A percentile compares a stretch with the other conserved stretches of the same genome.
These are phyloP conservation scores for Amiota communis DNA, from an alignment of 2,888 invertebrate species.

Conservation along the genomic window DNA sequence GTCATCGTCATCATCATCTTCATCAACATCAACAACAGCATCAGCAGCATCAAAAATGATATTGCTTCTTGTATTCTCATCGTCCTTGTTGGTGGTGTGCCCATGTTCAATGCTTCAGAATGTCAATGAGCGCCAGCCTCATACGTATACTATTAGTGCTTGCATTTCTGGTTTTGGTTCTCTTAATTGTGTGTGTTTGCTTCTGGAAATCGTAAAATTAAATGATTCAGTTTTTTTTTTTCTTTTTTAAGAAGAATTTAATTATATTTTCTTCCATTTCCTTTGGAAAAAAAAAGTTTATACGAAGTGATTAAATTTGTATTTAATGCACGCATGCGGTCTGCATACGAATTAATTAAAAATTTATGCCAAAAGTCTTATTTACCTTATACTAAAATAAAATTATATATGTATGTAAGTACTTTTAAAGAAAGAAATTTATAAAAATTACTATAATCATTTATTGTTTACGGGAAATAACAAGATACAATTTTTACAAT, in stretches of 20 bases:
- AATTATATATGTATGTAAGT: no score
- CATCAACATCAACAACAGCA: neutral
- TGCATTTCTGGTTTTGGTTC: neutral
- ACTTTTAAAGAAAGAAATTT: no score
- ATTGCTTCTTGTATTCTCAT: neutral
- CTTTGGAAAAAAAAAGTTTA: slow-evolving; percentile 3
- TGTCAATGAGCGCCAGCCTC: neutral
- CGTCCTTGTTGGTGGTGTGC: slow-evolving; percentile 33
- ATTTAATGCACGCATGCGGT: slow-evolving; percentile 63
- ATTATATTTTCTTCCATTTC: slow-evolving; percentile 27
- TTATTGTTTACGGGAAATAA: no score
- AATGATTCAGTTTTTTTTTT: neutral
- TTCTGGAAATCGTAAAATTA: slow-evolving; percentile 4
- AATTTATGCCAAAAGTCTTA: slow-evolving; percentile 36
- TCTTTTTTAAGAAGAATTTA: slow-evolving; percentile 20
- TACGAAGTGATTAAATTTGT: slow-evolving; percentile 59
- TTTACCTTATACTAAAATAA: neutral
- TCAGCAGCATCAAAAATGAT: neutral
- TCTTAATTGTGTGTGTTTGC: slow-evolving; percentile 5
- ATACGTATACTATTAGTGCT: slow-evolving; percentile 2
- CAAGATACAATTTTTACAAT: no score
- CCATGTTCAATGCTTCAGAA: neutral
- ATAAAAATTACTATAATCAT: no score
- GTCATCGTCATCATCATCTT: neutral
- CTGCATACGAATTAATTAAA: slow-evolving; percentile 61